phyloP scores from a whole-genome alignment of 2,113 vertebrate genomes.

The Alaudala cheleensis region DNA sequence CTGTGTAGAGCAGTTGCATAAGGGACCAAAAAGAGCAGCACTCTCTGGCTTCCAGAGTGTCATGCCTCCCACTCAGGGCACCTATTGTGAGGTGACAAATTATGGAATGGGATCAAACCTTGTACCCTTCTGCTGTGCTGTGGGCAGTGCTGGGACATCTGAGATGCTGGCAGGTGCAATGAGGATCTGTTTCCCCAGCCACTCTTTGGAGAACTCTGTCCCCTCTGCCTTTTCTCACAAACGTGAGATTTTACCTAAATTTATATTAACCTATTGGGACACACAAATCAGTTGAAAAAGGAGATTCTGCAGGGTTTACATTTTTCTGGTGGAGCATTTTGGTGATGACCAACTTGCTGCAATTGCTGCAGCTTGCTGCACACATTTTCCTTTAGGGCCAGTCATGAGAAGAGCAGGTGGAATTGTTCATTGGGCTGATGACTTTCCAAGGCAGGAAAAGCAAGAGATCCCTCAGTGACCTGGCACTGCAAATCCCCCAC shows the following conservation, averaged over 20 bases:
- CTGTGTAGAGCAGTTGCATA: not conserved
- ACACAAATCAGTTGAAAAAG: not conserved
- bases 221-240: not conserved
- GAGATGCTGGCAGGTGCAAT: accelerated
- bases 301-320: accelerated
- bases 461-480: conserved; percentile 26
- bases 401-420: not conserved
- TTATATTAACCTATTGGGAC: not conserved
- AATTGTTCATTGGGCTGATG: not conserved
- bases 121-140: not conserved
- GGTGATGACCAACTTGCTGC: not conserved
- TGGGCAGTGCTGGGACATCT: not conserved
- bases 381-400: not conserved
- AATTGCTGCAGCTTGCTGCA: accelerated
- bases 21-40: not conserved
- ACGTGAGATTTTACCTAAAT: not conserved
- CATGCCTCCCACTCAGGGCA: accelerated
- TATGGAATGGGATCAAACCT: not conserved
- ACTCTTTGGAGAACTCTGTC: not conserved
- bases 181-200: not conserved
- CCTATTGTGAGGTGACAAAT: not conserved
- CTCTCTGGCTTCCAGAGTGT: not conserved
- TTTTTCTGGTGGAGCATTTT: not conserved
- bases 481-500: conserved; percentile 21
- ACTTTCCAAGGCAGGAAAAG: conserved; percentile 2